phyloP scores from a whole-genome alignment of 1,140 invertebrate genomes.

The Drosophila pandora region DNA sequence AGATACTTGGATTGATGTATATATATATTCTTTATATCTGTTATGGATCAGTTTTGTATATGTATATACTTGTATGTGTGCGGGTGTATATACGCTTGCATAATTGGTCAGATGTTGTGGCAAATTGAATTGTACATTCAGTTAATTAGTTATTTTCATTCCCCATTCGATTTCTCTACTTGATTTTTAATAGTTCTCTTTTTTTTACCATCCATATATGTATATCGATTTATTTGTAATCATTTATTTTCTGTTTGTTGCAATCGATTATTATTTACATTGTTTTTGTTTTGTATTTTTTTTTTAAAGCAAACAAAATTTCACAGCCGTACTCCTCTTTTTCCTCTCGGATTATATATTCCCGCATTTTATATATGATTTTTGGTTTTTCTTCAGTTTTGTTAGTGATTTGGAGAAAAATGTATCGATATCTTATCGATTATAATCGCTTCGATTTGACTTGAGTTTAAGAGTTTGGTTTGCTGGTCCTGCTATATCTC shows the following conservation, averaged over 20 bases:
- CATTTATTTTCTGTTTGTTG: background rate
- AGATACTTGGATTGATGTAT: conserved; percentile 44
- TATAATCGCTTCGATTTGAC: conserved; percentile 6
- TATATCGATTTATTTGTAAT: conserved; percentile 1
- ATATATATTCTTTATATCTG: conserved; percentile 33
- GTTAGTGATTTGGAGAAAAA: background rate
- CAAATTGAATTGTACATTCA: conserved; percentile 56
- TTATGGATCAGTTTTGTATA: conserved; percentile 44
- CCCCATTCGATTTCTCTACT: conserved; percentile 15
- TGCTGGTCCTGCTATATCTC: conserved; percentile 63
- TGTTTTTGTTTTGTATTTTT: conserved; percentile 50
- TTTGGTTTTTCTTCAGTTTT: conserved; percentile 7
- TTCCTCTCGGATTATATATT: conserved; percentile 21
- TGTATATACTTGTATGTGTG: conserved; percentile 12
- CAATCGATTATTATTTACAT: conserved; percentile 60
- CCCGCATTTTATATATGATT: conserved; percentile 4
- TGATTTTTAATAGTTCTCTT: conserved; percentile 19
- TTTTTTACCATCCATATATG: conserved; percentile 30
- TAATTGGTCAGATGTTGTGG: conserved; percentile 57
- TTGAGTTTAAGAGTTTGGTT: conserved; percentile 22
- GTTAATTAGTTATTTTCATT: conserved; percentile 38
- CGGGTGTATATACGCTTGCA: conserved; percentile 15
- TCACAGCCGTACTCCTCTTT: conserved; percentile 71
- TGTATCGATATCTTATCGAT: conserved; percentile 8
- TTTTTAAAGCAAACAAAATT: conserved; percentile 66